These are phyloP conservation scores for Vandiemenella viatica DNA, from an alignment of 2,888 invertebrate genomes.

Conservation along the genomic window DNA sequence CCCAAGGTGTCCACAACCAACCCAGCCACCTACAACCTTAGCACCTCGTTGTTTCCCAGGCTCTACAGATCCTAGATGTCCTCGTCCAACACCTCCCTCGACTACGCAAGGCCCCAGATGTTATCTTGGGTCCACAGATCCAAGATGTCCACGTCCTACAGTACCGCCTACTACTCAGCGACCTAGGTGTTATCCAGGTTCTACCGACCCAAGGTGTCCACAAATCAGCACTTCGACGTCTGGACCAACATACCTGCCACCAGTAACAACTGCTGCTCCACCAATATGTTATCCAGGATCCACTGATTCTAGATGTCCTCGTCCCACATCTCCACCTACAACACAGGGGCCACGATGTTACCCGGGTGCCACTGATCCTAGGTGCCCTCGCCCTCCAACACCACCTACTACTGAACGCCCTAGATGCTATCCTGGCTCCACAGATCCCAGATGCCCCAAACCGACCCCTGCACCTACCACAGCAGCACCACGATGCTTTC, in stretches of 20 bases:
- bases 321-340: slow-evolving; percentile 19
- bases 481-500: slow-evolving; percentile 18
- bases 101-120: slow-evolving; percentile 22
- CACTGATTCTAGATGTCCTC: slow-evolving; percentile 21
- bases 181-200: slow-evolving; percentile 22
- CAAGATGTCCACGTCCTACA: slow-evolving; percentile 20
- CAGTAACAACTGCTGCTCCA: slow-evolving; percentile 14
- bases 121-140: slow-evolving; percentile 26
- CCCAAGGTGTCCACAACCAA: slow-evolving; percentile 18
- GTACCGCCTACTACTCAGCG: slow-evolving; percentile 8
- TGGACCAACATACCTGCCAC: slow-evolving; percentile 5
- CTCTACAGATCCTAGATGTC: slow-evolving; percentile 18
- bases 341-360: slow-evolving; percentile 16
- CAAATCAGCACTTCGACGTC: slow-evolving; percentile 18
- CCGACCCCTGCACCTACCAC: slow-evolving; percentile 10
- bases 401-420: slow-evolving; percentile 16
- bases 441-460: slow-evolving; percentile 13
- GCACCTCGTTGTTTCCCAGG: slow-evolving; percentile 7
- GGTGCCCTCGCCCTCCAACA: slow-evolving; percentile 8
- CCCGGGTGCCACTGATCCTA: slow-evolving; percentile 5
- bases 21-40: slow-evolving; percentile 14
- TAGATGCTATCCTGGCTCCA: slow-evolving; percentile 26
- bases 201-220: slow-evolving; percentile 22
- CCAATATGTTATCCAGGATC: slow-evolving; percentile 23
- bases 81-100: slow-evolving; percentile 11